A percentile compares a stretch with the other conserved stretches of the same genome.
phyloP scores from a whole-genome alignment of 2,113 vertebrate species.

The Propithecus coquereli region DNA sequence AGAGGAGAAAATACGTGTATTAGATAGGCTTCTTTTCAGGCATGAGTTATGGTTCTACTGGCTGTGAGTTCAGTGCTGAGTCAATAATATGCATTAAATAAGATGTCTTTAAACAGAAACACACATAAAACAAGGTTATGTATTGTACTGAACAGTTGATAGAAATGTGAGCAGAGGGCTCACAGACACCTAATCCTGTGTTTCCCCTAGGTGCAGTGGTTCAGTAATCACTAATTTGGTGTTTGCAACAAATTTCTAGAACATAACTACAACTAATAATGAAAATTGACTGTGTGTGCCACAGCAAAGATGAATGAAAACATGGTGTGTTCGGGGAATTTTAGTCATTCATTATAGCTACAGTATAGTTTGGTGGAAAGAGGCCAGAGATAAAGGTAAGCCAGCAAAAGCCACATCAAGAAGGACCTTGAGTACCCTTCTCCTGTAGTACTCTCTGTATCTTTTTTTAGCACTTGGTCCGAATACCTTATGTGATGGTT shows the following conservation, averaged over 20 bases:
- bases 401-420: not conserved
- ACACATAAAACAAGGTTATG: not conserved
- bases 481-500: not conserved
- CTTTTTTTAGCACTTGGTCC: not conserved
- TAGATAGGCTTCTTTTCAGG: not conserved
- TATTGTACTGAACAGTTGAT: not conserved
- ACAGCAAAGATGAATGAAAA: conserved; percentile 19
- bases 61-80: not conserved
- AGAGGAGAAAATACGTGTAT: not conserved
- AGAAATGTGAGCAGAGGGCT: not conserved
- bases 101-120: conserved; percentile 36
- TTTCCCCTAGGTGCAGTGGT: not conserved
- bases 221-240: not conserved
- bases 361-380: not conserved
- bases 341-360: not conserved
- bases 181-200: not conserved
- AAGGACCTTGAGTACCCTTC: not conserved
- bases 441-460: not conserved
- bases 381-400: conserved; percentile 23
- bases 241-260: conserved; percentile 40
- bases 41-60: not conserved
- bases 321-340: not conserved
- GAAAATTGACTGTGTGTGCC: not conserved
- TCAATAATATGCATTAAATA: not conserved
- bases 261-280: not conserved